Conservation (phyloP, 2,797 vertebrate species). For the Mergus octosetaceus region DNA sequence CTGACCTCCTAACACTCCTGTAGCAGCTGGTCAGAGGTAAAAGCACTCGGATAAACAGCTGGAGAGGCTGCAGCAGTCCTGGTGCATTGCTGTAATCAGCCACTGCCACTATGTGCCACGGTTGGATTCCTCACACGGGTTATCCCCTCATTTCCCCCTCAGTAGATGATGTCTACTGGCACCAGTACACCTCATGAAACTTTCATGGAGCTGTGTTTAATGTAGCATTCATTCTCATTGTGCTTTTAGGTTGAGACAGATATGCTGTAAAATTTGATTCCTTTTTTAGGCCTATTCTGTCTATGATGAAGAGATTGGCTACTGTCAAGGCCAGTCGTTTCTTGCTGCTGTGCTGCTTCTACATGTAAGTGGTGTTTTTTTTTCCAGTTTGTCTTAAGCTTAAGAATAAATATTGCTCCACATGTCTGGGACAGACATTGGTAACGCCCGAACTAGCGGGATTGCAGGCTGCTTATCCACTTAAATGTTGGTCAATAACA, state of each 20-base stretch:
- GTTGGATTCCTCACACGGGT: neutral
- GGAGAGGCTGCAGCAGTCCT: neutral
- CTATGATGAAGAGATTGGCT: constrained; percentile 99
- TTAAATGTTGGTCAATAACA: neutral
- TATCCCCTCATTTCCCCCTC: neutral
- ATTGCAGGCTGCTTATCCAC: neutral
- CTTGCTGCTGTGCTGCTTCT: constrained; percentile 96
- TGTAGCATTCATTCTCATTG: neutral
- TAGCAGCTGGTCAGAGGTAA: neutral
- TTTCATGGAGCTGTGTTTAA: rapidly evolving
- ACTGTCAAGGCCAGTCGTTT: constrained; percentile 98
- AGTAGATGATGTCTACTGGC: neutral
- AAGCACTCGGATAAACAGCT: neutral
- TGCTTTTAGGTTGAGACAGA: neutral
- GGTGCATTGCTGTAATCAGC: neutral
- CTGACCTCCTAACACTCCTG: neutral
- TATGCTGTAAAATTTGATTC: neutral
- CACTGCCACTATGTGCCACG: rapidly evolving
- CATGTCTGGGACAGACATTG: neutral
- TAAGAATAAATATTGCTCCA: neutral
- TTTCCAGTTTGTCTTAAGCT: neutral
- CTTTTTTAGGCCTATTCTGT: constrained; percentile 93
- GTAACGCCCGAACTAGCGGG: neutral
- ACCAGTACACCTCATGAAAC: rapidly evolving
- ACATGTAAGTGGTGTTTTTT: constrained; percentile 85